Base-by-base conservation (phyloP, 2,888 invertebrate species). In the Xestia xanthographa region DNA sequence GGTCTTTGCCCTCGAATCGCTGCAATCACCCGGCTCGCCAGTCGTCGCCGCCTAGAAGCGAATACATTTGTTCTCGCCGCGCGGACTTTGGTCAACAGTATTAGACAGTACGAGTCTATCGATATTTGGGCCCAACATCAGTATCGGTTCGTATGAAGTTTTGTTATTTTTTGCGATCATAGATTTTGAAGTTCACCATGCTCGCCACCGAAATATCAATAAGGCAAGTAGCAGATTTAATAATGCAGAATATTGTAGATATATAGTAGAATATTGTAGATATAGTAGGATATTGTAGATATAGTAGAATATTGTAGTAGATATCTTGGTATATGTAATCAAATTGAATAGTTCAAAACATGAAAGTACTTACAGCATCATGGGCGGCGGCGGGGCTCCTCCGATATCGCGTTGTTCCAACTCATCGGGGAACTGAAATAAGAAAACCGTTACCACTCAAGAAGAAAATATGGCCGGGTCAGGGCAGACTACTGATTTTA, bases 381-480 rank as follows among this genome's bases (percentile, higher is more conserved):
- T 89, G 22, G 92, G 90, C 72, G 87, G 89, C 11, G 87, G 89
- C 70, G 87, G 89, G 11, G 85, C 86, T 43, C 82, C 87, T 58
- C 85, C 82, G 45, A 91, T 75, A 50, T 95, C 94, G 20, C 92
- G 90, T 48, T 92, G 93, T 60, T 95, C 95, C 26, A 94, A 87
- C 38, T 95, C 95, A 58, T 95, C 95, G 0, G 93, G 92, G 67
- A 94, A 94, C 95, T 95, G 89, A 45, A 91, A 93, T 48, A 22
- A 60, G n/a, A 14, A 45, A 5, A 53, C n/a, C 5, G 22, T 77
- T 77, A 67, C n/a, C 41, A 75, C 9, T 29, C 6, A 41, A 43
- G 9, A n/a, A 38, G 12, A 20, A 38, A n/a, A 63, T 20, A 53
- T 34, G 20, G 41, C 5, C n/a, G 41, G 29, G 20, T 41, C 5